These are phyloP conservation scores for Diprion similis DNA, from an alignment of 1,140 invertebrate species.

Conservation along the genomic window DNA sequence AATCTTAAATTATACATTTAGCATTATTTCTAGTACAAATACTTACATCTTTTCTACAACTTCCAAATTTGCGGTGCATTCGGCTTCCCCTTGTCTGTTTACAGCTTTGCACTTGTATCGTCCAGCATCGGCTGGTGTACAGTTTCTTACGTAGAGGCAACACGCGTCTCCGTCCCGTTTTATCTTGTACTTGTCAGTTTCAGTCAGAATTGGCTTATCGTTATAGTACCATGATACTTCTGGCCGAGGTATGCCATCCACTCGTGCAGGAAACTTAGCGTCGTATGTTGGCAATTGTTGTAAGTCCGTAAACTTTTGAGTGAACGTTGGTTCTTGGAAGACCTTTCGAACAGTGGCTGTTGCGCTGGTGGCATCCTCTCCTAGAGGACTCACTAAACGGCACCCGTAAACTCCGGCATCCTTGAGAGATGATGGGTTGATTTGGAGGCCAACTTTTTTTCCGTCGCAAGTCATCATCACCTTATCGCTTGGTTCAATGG, in stretches of 20 bases:
- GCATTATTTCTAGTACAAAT: slow-evolving; percentile 25
- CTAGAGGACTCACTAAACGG: slow-evolving; percentile 76
- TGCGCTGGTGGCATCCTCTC: slow-evolving; percentile 72
- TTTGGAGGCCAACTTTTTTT: slow-evolving; percentile 78
- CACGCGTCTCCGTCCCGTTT: slow-evolving; percentile 81
- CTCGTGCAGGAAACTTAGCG: slow-evolving; percentile 81
- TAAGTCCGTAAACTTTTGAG: slow-evolving; percentile 82
- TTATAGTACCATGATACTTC: slow-evolving; percentile 87
- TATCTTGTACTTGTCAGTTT: slow-evolving; percentile 77
- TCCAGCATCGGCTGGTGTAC: slow-evolving; percentile 73
- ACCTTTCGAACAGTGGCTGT: slow-evolving; percentile 80
- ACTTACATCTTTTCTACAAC: slow-evolving; percentile 85
- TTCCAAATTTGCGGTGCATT: slow-evolving; percentile 75
- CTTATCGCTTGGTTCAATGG: slow-evolving; percentile 69
- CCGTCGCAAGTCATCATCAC: slow-evolving; percentile 80
- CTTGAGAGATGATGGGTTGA: slow-evolving; percentile 71
- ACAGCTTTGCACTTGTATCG: slow-evolving; percentile 78
- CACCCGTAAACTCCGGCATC: slow-evolving; percentile 84
- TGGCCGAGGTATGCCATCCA: slow-evolving; percentile 86
- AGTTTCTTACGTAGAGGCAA: slow-evolving; percentile 77
- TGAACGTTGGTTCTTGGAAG: slow-evolving; percentile 81
- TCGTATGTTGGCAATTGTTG: slow-evolving; percentile 82
- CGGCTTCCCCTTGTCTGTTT: slow-evolving; percentile 82
- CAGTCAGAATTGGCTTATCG: slow-evolving; percentile 67
- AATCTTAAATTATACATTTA: slow-evolving; percentile 23